Conservation (phyloP, 2,113 vertebrate species). For the Cephalophus harveyi region DNA sequence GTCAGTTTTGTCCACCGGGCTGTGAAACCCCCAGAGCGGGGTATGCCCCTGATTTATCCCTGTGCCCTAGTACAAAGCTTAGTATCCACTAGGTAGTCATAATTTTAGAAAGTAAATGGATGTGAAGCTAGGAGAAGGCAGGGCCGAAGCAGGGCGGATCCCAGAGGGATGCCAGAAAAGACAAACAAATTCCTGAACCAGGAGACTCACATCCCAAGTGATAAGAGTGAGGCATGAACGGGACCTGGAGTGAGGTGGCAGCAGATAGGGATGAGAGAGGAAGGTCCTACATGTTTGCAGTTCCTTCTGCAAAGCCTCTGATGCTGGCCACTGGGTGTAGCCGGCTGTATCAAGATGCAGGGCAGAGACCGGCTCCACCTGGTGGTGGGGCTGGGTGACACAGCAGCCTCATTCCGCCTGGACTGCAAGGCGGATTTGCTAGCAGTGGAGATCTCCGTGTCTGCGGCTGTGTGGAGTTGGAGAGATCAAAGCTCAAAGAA, state of each 20-base stretch:
- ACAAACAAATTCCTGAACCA: neutral
- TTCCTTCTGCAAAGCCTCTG: neutral
- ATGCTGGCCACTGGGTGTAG: neutral
- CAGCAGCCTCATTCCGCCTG: neutral
- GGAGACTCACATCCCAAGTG: neutral
- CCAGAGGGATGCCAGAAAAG: neutral
- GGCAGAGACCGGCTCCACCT: conserved; percentile 35
- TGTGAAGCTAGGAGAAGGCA: neutral
- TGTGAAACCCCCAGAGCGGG: neutral
- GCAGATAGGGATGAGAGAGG: neutral
- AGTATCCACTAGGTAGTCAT: neutral
- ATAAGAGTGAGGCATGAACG: neutral
- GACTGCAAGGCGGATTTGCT: neutral
- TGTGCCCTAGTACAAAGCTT: neutral
- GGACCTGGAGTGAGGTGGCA: neutral
- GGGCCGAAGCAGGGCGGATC: neutral
- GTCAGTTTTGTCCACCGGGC: neutral
- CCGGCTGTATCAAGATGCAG: neutral
- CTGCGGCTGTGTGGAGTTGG: fast-evolving
- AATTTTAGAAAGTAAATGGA: neutral
- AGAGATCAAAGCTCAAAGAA: neutral
- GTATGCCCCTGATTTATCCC: neutral
- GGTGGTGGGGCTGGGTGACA: conserved; percentile 46
- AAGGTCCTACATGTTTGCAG: neutral
- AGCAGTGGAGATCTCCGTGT: fast-evolving